Evolutionary conservation across 2,888 invertebrate species (phyloP), one percentile per base, ranked within the genome.

Genomic region (Napeogenes inachia): DNA sequence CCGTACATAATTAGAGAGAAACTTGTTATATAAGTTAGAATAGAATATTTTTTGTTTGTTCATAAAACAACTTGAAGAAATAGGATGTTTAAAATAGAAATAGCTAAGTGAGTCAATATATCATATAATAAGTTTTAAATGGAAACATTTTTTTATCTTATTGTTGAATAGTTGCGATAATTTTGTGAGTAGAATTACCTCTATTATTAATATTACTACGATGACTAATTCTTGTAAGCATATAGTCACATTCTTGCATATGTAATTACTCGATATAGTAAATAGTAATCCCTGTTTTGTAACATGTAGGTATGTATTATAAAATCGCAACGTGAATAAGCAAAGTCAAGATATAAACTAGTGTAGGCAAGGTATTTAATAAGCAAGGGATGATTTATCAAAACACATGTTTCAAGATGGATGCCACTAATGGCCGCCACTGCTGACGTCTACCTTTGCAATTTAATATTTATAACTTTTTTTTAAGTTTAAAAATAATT

Each of bases 351-450:
- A 6, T 21, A 5, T 50, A 50, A 4, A 12, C 56, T 57, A 54
- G 54, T 59, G 53, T 32, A 45, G 33, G 35, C 35, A 12, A 60
- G 63, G 60, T 56, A 54, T 59, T 63, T 65, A 69, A 68, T 72
- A 68, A 70, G 65, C 66, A 60, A 64, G 54, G 57, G 64, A 68
- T 71, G 73, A 73, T 73, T 73, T 72, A 72, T 72, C 69, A 70
- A 70, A 61, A 63, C 69, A 64, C 69, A 68, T 66, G 63, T 71
- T 67, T 61, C 63, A 63, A 69, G 69, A 70, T 66, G 68, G 68
- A 71, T 72, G 69, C 69, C 65, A 64, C 65, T 68, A 67, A 71
- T 67, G 71, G 69, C 66, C 61, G 56, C 46, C 56, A 54, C 45
- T 42, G 54, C 54, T 45, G 62, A 38, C 38, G 54, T 32, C 32